Base-by-base conservation (phyloP, 2,888 invertebrate genomes). In the Chrysodeixis includens region DNA sequence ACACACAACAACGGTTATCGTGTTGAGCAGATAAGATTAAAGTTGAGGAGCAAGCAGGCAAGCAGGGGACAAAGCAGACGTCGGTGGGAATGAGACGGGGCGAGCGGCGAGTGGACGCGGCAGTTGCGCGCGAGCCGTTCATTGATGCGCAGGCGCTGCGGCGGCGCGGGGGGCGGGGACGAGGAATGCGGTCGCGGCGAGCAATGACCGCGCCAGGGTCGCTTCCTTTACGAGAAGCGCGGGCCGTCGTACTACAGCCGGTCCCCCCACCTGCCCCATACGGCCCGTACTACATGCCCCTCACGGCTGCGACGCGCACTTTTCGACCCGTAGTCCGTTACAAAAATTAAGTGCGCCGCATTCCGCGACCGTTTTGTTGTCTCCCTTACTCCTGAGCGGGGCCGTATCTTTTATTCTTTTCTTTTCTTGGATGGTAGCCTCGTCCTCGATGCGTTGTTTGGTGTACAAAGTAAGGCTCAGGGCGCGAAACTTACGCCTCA, bases 161-260 rank as follows among this genome's bases (percentile, higher is more conserved):
- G 88, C 74, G 88, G 86, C 79, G 83, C 78, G 88, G 85, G 88
- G 86, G 82, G 88, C 83, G 89, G 86, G 88, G 88, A 88, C 82
- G 92, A 92, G 90, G 93, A 93, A 94, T 94, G 94, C 93, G 94
- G 93, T 91, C 94, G 94, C 90, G 90, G 92, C 94, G 94, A 92
- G 94, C 94, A 94, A 93, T 94, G 94, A 94, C 94, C 94, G 93
- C 93, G 92, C 93, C 94, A 94, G 94, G 94, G 94, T 93, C 94
- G 94, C 92, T 93, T 94, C 94, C 94, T 94, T 94, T 94, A 94
- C 94, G 92, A 94, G 94, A 92, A 93, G 90, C 90, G 91, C 93
- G 90, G 90, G 90, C 92, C 93, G 93, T 90, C 92, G 93, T 94
- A 93, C 93, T 93, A 94, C 93, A 91, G 89, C 87, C 90, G 86